Evolutionary conservation across 2,888 invertebrate genomes (phyloP), one percentile per base, ranked within the genome.

Genomic region (Lepidonotus clava): DNA sequence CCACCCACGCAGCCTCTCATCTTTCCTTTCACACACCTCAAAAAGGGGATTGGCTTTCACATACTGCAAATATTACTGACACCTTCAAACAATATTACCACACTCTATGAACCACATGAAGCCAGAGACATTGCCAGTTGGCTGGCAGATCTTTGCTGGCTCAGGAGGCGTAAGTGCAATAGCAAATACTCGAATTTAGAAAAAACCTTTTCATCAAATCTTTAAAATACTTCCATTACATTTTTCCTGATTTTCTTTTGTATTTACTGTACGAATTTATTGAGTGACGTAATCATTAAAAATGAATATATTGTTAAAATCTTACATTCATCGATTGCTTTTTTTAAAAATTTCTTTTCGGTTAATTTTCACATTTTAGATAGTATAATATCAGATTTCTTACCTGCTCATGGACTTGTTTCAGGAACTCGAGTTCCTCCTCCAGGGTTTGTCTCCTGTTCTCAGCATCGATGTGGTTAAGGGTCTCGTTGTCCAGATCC

Each of bases 341-440:
- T 46, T 11, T 46, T 46, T 46, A 46, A 46, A 11, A 46, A 11
- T 6, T 11, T 46, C 6, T 46, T 46, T n/a, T n/a, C n/a, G n/a
- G 56, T 56, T 56, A 56, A 14, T 56, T n/a, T 56, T 32, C 32
- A 8, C 34, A 32, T 66, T 24, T 4, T 32, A 36, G 1, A 21
- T 83, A 28, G 56, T 24, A 67, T 24, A 8, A 83, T 18, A 24
- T 61, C 56, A 56, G 21, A 18, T 21, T 67, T 67, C 32, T 32
- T 83, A 95, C 95, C 92, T 94, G 94, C 88, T 95, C 95, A 88
- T 95, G 95, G 83, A 95, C 93, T 76, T 94, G 92, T 91, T 95
- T 94, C 90, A 95, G 91, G 93, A 95, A 95, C 89, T 95, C 94
- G 88, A 95, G 92, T 90, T 95, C 94, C 87, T 95, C 95, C 87